Evolutionary conservation across 2,888 invertebrate species (phyloP), one percentile per base, ranked within the genome.

Genomic region (Andrena bucephala): DNA sequence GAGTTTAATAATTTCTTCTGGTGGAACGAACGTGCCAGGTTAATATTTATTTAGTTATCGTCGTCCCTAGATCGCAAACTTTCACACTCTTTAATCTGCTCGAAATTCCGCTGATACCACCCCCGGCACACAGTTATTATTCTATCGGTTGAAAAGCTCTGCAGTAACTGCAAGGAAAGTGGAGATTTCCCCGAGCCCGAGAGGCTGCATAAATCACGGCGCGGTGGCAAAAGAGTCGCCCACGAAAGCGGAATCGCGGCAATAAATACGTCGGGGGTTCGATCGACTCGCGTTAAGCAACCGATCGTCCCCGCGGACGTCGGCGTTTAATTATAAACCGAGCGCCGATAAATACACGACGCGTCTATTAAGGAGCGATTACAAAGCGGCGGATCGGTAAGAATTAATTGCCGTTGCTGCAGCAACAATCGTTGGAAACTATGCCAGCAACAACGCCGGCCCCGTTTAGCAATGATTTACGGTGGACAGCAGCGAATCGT

Each of bases 281-380:
- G 60, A 71, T 79, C 60, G 62, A 24, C 80, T 84, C 71, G 73
- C 76, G 65, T 87, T 80, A 74, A 77, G 27, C 70, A 71, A 63
- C 50, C 66, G 63, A 82, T 81, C 82, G 54, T 74, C 54, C 72
- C 48, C 27, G 65, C 62, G 57, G 62, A 67, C 76, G 71, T 42
- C 57, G 57, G 71, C 27, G 77, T 84, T 87, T 83, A 88, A 88
- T 87, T 87, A 77, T 81, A 81, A 78, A 74, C 54, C 62, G 67
- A 50, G 54, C 66, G 33, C 63, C 50, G 74, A 83, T 86, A 86
- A 86, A 88, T 86, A 76, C 63, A 24, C 42, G 57, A 29, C 62
- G 52, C 52, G 68, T 70, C 76, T 81, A 83, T 85, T 74, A 62
- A 68, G 65, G 57, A 59, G 29, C 57, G 77, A 86, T 86, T 83